Evolutionary conservation across 1,140 invertebrate species (phyloP), one percentile per base, ranked within the genome.

Genomic region (Ceratina calcarata): DNA sequence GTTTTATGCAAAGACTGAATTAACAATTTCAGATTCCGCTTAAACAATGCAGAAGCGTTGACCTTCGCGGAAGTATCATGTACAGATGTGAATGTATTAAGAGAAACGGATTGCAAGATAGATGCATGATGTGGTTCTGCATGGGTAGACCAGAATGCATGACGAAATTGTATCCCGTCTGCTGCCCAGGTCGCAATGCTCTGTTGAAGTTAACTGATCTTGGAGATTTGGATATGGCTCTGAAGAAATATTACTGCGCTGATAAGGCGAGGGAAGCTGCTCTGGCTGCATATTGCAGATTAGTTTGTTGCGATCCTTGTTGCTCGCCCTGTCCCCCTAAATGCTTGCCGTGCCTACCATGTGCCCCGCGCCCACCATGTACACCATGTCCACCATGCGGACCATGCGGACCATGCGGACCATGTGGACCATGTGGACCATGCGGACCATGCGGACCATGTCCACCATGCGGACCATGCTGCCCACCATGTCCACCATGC

Each of bases 91-190:
- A 96, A 77, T 97, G 96, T 85, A 95, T 96, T 65, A 96, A 95
- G 84, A 94, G 95, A n/a, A 96, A 97, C 90, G 96, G 96, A 0
- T 90, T 97, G 7, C 96, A 97, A 89, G 96, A 96, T 86, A 94
- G 95, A 73, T 97, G 96, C 83, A 94, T 94, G 24, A 93, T 96
- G 27, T 94, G 93, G 55, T 94, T 95, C 73, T 96, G 96, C 84
- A 94, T 94, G 78, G 96, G 96, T 32, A 91, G 94, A 64, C 95
- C 95, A 0, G 93, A 94, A 27, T 96, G 96, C 84, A 91, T 96
- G 87, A 94, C 94, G 18, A 93, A 95, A 83, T 94, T 96, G 1
- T 94, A 95, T 73, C 96, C 96, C 0, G 91, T 94, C 24, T 97
- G 96, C 87, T 92, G 92, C 18, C 95, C 95, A 0, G 94, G 94